Evolutionary conservation across 2,888 invertebrate species (phyloP), one percentile per base, ranked within the genome.

Genomic region (Romanomermis culicivorax): DNA sequence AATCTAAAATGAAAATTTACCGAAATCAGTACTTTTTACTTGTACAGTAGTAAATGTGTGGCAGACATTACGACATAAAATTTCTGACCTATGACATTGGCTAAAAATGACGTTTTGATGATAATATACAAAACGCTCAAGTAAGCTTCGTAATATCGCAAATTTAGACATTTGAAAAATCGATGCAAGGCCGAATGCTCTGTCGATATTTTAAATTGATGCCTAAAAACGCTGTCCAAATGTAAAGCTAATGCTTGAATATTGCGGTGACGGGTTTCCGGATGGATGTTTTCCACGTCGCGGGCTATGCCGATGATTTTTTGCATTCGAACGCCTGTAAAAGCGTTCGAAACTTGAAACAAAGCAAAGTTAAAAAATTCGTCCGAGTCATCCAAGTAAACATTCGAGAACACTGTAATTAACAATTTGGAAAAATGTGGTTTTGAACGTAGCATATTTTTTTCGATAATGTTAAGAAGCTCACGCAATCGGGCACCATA

Each of bases 91-190:
- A 64, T 27, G 17, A 66, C 67, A 58, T 67, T 67, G 53, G 60
- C 47, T 26, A 66, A 53, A 53, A 63, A 67, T 29, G 65, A 51
- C 24, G 61, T 55, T 55, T 67, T 67, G 54, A 67, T 64, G 2
- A 36, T 11, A 60, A 67, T 54, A 56, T 67, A 67, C 42, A 67
- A 58, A 20, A 60, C 60, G 2, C 64, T 65, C 51, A 67, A 56
- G 55, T 66, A 67, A 14, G 65, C 63, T 52, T 67, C 66, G 58
- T 65, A 67, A 59, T 63, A 67, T 23, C 67, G 64, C 11, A 65
- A 57, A 51, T 67, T 67, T 7, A 67, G 57, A 42, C 65, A 60
- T 26, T 63, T 62, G 42, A 64, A 59, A 14, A 64, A 57, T 51
- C 62, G 59, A 59, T 53, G 60, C 17, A 51, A 14, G 3, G 29